Evolutionary conservation across 2,888 invertebrate species (phyloP).

Genomic region (Caenorhabditis wallacei): DNA sequence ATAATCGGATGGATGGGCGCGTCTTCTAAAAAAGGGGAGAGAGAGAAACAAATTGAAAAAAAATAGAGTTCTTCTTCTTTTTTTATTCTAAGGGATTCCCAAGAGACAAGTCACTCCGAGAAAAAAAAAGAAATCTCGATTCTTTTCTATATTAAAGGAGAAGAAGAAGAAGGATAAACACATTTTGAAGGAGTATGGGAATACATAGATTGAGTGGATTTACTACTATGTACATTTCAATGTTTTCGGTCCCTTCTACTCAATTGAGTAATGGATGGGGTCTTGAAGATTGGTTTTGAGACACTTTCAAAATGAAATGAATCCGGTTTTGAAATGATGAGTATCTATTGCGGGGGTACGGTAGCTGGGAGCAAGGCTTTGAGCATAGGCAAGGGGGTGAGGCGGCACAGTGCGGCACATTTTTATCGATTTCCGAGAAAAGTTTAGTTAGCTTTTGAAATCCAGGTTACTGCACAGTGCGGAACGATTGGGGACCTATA

Average conservation of each 20-base stretch:
- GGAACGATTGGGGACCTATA: too few species aligned
- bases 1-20: slow-evolving; percentile 62
- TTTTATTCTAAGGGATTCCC: background rate
- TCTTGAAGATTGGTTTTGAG: slow-evolving; percentile 3
- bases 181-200: slow-evolving; percentile 31
- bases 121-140: slow-evolving; percentile 28
- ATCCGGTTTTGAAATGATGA: background rate
- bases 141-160: slow-evolving; percentile 46
- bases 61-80: slow-evolving; percentile 21
- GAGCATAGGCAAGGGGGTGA: too few species aligned
- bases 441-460: too few species aligned
- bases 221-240: slow-evolving; percentile 26
- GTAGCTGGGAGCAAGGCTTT: background rate
- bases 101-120: background rate
- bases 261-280: slow-evolving; percentile 9
- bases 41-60: slow-evolving; percentile 55
- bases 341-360: background rate
- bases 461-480: too few species aligned
- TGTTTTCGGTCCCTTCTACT: background rate
- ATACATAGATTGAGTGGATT: slow-evolving; percentile 59
- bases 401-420: too few species aligned
- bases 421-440: too few species aligned
- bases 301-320: background rate
- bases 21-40: background rate
- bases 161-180: slow-evolving; percentile 36